A percentile compares a stretch with the other conserved stretches of the same genome.
Evolutionary conservation across 2,113 vertebrate species (phyloP).

Genomic region (Oryzias javanicus): DNA sequence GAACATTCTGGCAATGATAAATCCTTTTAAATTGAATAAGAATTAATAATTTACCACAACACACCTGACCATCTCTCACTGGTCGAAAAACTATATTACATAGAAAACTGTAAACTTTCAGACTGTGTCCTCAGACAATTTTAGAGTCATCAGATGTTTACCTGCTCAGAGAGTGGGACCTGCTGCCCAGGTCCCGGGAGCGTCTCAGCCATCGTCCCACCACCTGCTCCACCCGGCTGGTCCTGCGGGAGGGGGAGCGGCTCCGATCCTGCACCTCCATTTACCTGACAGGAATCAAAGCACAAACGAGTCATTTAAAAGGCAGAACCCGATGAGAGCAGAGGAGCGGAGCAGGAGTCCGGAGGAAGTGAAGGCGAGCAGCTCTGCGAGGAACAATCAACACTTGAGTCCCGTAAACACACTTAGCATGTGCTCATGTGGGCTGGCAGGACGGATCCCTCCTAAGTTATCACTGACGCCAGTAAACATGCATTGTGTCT

Average conservation of each 20-base stretch:
- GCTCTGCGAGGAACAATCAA: not conserved
- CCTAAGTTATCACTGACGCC: not conserved
- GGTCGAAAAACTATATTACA: too few species aligned
- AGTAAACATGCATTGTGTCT: not conserved
- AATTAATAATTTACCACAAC: too few species aligned
- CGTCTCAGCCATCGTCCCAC: slow-evolving; percentile 94
- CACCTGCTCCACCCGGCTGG: slow-evolving; percentile 93
- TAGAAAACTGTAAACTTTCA: too few species aligned
- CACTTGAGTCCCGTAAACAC: not conserved
- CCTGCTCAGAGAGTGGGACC: slow-evolving; percentile 78
- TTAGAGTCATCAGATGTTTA: slow-evolving; percentile 25
- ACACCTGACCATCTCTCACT: too few species aligned
- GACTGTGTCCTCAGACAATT: too few species aligned
- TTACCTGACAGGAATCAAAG: slow-evolving; percentile 76
- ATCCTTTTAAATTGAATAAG: too few species aligned
- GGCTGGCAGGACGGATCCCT: not conserved
- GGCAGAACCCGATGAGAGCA: not conserved
- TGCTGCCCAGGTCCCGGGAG: slow-evolving; percentile 82
- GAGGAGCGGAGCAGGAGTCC: not conserved
- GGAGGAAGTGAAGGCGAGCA: not conserved
- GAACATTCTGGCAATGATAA: too few species aligned
- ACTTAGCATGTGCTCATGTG: not conserved
- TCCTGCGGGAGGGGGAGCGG: slow-evolving; percentile 85
- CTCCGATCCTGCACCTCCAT: slow-evolving; percentile 92
- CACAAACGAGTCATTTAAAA: slow-evolving; percentile 1